Conservation (phyloP, 30 jellyfish, hydroid and myxozoan species). For the Morbakka virulenta region DNA sequence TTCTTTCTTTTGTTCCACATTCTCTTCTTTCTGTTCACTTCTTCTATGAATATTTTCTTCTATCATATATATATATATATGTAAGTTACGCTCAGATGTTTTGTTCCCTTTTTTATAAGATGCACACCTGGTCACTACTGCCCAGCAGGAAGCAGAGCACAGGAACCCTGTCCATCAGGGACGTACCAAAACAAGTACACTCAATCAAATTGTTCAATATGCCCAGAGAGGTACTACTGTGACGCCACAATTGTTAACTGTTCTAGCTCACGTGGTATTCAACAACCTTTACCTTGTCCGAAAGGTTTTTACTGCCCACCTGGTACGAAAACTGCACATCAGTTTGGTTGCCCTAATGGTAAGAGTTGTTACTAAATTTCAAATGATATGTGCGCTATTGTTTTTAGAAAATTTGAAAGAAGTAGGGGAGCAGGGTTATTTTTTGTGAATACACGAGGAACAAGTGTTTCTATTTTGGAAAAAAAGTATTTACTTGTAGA, state of each 20-base stretch:
- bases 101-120: conserved; percentile 7
- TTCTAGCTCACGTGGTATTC: conserved; percentile 64
- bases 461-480: no score
- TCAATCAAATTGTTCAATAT: conserved; percentile 50
- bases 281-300: conserved; percentile 72
- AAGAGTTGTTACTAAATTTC: no score
- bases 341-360: conserved; percentile 82
- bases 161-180: conserved; percentile 85
- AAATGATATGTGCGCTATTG: no score
- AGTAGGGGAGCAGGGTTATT: no score
- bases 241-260: conserved; percentile 72
- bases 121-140: conserved; percentile 96
- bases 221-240: conserved; percentile 86
- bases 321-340: conserved; percentile 70
- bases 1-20: no score
- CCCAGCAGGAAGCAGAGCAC: conserved; percentile 78
- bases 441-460: no score
- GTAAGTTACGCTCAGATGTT: no score
- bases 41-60: no score
- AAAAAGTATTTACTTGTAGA: no score
- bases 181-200: conserved; percentile 77
- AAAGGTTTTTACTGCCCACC: conserved; percentile 83
- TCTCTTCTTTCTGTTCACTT: no score
- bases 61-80: no score
- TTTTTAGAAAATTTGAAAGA: no score